phyloP scores from a whole-genome alignment of 2,888 invertebrate genomes.

The Andricus quercusramuli region DNA sequence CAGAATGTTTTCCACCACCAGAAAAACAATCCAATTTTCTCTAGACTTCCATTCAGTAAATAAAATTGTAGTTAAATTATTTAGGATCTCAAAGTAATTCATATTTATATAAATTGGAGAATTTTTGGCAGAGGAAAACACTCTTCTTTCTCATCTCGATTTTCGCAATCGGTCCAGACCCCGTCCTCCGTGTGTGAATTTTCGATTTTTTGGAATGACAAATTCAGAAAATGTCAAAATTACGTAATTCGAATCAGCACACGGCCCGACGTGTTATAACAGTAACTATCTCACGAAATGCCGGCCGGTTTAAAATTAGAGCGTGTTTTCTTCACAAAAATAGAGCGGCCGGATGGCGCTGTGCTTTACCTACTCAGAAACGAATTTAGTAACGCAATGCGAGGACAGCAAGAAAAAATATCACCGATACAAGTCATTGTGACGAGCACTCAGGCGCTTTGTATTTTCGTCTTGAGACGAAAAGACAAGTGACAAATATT shows the following conservation, averaged over 20 bases:
- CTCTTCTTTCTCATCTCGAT: neutral
- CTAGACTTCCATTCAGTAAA: neutral
- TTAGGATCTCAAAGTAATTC: too few species aligned
- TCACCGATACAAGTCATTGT: conserved; percentile 22
- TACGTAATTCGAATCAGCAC: conserved; percentile 30
- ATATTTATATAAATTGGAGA: neutral
- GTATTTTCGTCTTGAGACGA: conserved; percentile 20
- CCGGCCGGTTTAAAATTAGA: conserved; percentile 75
- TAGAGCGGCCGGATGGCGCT: conserved; percentile 72
- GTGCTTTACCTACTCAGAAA: conserved; percentile 65
- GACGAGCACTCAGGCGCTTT: neutral
- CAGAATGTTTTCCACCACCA: neutral
- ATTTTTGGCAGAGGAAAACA: neutral
- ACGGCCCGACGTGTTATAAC: conserved; percentile 28
- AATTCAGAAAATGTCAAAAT: conserved; percentile 12
- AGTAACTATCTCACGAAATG: conserved; percentile 54
- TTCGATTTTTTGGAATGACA: neutral
- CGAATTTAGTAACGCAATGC: conserved; percentile 67
- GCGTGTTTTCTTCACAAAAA: conserved; percentile 74
- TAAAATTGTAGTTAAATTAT: too few species aligned
- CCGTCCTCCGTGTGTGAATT: neutral
- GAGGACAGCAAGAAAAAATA: conserved; percentile 48
- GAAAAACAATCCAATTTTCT: neutral
- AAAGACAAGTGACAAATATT: neutral
- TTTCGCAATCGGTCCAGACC: neutral